Base-by-base conservation (phyloP, 2,797 vertebrate genomes). In the Hozukius guyotensis region DNA sequence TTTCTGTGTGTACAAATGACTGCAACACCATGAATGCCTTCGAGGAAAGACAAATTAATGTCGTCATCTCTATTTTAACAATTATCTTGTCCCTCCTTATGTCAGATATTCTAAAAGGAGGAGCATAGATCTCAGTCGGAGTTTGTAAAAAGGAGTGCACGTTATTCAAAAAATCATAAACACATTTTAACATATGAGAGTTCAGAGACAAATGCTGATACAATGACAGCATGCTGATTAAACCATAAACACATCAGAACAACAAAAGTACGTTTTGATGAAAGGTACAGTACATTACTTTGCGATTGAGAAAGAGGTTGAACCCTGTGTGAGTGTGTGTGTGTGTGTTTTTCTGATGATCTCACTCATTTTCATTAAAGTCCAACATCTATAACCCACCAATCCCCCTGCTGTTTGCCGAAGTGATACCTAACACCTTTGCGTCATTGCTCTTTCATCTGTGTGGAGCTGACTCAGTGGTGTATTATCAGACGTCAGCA, bases 381-480 rank as follows among this genome's bases (percentile, higher is more conserved):
- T 49, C 59, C 20, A 16, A 38, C 53, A 67, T 82, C 42, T 31
- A 31, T 49, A 73, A 64, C 29, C 63, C 24, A 27, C 42, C 65
- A 65, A 61, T 59, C 65, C 65, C 20, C 53, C 25, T 32, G 42
- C 60, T 85, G 75, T 87, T 90, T 83, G 73, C 60, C 18, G 13
- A 67, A 78, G 71, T 74, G 83, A 81, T 75, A 81, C 67, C 79
- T 22, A 66, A 87, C 82, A 89, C 73, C 81, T 87, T 83, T 84
- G 80, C 83, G 77, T 92, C 89, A 90, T 83, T 75, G 59, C 32
- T 67, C 87, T 86, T 86, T 91, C 71, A 68, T 68, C 77, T 63
- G 81, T 52, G 64, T 60, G 31, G 53, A 55, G 81, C 78, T 88
- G 87, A 92, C 77, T 90, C 86, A 83, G 79, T 80, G 49, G 61